Evolutionary conservation across 2,797 vertebrate genomes (phyloP).

Genomic region (Phoxinus dragarum): DNA sequence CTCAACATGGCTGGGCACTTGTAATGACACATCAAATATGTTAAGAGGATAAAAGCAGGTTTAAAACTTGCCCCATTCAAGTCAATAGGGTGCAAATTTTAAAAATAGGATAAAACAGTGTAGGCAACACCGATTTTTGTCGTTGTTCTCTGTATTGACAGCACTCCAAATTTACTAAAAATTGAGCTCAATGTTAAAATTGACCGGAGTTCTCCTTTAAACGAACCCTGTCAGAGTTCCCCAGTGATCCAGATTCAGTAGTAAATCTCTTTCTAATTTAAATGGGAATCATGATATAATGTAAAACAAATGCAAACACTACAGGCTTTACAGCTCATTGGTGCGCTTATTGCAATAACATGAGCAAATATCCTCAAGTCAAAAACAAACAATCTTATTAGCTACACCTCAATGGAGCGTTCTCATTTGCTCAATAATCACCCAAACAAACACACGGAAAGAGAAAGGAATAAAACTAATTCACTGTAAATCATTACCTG

Average conservation of each 20-base stretch:
- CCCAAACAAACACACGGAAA: neutral
- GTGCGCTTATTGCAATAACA: neutral
- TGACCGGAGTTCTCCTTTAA: no score
- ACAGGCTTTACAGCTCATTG: conserved; percentile 2
- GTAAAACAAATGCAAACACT: neutral
- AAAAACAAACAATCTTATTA: conserved; percentile 21
- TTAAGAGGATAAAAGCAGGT: no score
- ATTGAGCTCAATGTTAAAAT: no score
- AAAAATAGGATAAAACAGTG: no score
- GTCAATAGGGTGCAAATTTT: no score
- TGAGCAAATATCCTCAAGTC: neutral
- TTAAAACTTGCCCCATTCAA: no score
- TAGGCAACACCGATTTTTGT: no score
- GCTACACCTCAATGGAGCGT: neutral
- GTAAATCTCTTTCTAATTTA: neutral
- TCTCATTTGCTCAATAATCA: neutral
- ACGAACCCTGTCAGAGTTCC: neutral
- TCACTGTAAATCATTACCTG: no score
- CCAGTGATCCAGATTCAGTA: neutral
- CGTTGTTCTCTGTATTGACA: no score
- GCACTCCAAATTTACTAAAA: no score
- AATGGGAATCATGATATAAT: neutral
- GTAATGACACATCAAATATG: no score
- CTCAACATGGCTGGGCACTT: no score
- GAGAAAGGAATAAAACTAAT: neutral